Evolutionary conservation across 2,797 vertebrate genomes (phyloP), one percentile per base, ranked within the genome.

Genomic region (Meda fulgida): DNA sequence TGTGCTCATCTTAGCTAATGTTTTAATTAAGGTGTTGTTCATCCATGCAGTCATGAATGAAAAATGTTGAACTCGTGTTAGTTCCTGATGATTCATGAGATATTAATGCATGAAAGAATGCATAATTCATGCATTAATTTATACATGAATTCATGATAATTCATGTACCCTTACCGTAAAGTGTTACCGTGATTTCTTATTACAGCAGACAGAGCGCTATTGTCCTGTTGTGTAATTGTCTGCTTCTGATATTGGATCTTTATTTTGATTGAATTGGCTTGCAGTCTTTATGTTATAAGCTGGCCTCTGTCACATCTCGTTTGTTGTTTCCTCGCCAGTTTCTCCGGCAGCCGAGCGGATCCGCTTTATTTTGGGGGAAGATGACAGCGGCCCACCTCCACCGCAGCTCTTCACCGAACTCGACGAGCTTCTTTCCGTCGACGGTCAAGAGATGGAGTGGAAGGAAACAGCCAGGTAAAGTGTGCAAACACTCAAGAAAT

Each of bases 371-470:
- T 93, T 99, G 78, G 98, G 98, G 0, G 98, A 99, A 90, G 98
- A 99, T 48, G 98, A 99, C 89, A 97, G 98, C 85, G 97, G 97
- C n/a, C 97, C 97, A 0, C 95, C 97, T 0, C 97, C 97, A 0
- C 98, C 98, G 0, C 98, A 99, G 91, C 98, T 99, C 92, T 99
- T 99, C 94, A 99, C 98, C 0, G 98, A 99, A 92, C 95, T 99
- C 92, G 98, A 99, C 6, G 98, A 99, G 16, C 96, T 99, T 0
- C 95, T 99, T 91, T 88, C 96, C 0, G 93, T 97, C 40, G 97
- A 99, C 0, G 98, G 97, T 4, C 98, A 99, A 89, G 98, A 99
- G 93, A 96, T 99, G 97, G 98, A 99, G 84, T 99, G 98, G 98
- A 98, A 97, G 90, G 98, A 99, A 91, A 99, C 97, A 0, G 98